Conservation (phyloP, 2,113 vertebrate genomes). For the Rhegmatorhina hoffmannsi region DNA sequence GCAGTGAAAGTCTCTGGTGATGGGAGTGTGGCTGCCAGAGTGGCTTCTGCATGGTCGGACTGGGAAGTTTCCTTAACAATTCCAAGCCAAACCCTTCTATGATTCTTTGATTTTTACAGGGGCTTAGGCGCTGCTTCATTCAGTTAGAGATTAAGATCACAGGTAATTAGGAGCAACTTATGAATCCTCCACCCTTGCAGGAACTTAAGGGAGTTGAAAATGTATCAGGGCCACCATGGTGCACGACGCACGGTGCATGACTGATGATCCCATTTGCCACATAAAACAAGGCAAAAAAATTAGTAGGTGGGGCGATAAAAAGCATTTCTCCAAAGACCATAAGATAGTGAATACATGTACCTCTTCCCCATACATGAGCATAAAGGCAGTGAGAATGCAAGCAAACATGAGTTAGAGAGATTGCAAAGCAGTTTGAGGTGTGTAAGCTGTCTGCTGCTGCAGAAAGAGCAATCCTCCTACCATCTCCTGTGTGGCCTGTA, state of each 20-base stretch:
- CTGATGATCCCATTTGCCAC: background rate
- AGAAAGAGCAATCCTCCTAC: background rate
- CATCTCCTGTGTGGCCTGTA: background rate
- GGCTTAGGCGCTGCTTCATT: background rate
- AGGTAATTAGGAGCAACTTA: background rate
- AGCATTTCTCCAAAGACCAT: background rate
- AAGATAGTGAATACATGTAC: background rate
- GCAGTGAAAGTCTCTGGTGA: background rate
- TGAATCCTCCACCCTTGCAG: background rate
- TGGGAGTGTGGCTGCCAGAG: background rate
- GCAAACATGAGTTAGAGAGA: background rate
- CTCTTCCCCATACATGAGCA: background rate
- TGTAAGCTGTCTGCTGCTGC: background rate
- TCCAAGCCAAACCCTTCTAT: background rate
- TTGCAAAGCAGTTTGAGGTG: background rate
- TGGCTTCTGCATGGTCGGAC: background rate
- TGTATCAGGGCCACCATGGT: background rate
- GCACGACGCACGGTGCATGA: background rate
- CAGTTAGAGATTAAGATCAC: background rate
- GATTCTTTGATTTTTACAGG: background rate
- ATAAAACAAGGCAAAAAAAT: background rate
- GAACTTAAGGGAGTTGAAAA: background rate
- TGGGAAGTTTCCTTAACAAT: background rate
- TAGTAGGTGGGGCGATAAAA: background rate
- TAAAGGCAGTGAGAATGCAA: background rate